phyloP scores from a whole-genome alignment of 2,113 vertebrate species.

The Cephalophus harveyi region DNA sequence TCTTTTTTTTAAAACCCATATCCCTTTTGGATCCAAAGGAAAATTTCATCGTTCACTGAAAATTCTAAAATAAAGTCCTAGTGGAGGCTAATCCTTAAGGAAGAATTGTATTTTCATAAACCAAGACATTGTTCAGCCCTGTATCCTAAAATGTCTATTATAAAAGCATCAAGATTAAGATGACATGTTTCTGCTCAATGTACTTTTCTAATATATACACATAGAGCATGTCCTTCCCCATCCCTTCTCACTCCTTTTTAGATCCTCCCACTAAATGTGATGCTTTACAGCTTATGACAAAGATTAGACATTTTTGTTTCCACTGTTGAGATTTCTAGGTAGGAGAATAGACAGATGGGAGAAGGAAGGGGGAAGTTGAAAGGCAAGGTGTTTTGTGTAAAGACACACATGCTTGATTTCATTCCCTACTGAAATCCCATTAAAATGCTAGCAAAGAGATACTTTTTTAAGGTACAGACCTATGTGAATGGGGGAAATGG shows the following conservation, averaged over 20 bases:
- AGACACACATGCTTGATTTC: slow-evolving; percentile 22
- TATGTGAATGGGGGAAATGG: not conserved
- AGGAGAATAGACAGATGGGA: not conserved
- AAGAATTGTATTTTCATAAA: not conserved
- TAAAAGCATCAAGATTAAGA: not conserved
- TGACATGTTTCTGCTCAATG: not conserved
- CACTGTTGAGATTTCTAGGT: not conserved
- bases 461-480: slow-evolving; percentile 28
- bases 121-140: not conserved
- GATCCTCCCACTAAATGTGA: not conserved
- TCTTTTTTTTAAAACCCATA: not conserved
- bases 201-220: not conserved
- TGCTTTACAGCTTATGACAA: not conserved
- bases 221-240: not conserved
- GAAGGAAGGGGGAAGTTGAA: not conserved
- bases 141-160: not conserved
- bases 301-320: not conserved
- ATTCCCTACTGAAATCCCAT: slow-evolving; percentile 1
- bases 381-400: not conserved
- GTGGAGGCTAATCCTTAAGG: not conserved
- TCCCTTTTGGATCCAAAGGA: not conserved
- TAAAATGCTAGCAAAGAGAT: slow-evolving; percentile 27
- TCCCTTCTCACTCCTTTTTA: not conserved
- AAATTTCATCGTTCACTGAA: not conserved
- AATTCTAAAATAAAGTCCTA: not conserved